A percentile compares a stretch with the other conserved stretches of the same genome.
phyloP scores from a whole-genome alignment of 2,797 vertebrate species.

The Rhinatrema bivittatum region DNA sequence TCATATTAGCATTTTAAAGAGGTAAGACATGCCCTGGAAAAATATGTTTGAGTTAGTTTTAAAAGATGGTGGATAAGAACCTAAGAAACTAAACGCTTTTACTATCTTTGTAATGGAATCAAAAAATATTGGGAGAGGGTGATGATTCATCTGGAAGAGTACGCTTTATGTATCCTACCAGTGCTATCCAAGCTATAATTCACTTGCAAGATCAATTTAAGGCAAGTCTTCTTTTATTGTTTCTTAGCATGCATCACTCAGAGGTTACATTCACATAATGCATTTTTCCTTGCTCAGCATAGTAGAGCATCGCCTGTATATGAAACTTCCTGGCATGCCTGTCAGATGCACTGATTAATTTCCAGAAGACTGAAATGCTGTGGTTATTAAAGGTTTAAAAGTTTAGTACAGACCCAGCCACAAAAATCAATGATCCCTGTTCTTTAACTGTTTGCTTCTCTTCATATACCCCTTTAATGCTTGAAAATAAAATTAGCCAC shows the following conservation, averaged over 20 bases:
- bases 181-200: constrained; percentile 37
- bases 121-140: constrained; percentile 37
- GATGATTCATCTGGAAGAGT: constrained; percentile 43
- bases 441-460: constrained; percentile 32
- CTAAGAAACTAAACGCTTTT: constrained; percentile 32
- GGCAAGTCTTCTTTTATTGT: constrained; percentile 49
- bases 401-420: constrained; percentile 11
- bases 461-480: constrained; percentile 11
- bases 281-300: constrained; percentile 36
- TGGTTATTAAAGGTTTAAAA: constrained; percentile 23
- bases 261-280: constrained; percentile 28
- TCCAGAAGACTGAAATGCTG: constrained; percentile 32
- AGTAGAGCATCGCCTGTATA: constrained; percentile 9
- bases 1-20: too few species aligned
- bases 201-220: constrained; percentile 46
- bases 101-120: constrained; percentile 43
- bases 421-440: background rate
- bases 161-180: constrained; percentile 34
- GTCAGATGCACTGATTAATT: constrained; percentile 23
- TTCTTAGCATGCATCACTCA: constrained; percentile 41
- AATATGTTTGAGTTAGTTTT: too few species aligned
- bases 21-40: too few species aligned
- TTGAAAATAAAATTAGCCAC: constrained; percentile 10
- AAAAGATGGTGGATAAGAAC: constrained; percentile 1
- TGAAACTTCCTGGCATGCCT: constrained; percentile 10